Evolutionary conservation across 2,797 vertebrate genomes (phyloP).

Genomic region (Gallinago solitaria): DNA sequence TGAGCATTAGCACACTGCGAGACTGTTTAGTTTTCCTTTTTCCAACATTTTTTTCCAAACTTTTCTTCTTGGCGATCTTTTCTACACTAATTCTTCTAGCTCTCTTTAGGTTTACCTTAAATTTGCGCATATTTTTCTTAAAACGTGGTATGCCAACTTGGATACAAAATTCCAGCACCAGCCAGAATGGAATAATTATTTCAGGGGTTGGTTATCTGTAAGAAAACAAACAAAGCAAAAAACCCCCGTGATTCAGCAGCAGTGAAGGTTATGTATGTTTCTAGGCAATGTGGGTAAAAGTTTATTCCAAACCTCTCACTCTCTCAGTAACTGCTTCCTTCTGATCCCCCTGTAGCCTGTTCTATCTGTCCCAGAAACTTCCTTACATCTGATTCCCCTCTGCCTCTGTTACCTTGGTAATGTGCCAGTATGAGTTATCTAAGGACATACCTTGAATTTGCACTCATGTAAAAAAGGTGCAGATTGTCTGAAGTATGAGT

Average conservation of each 20-base stretch:
- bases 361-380: not conserved
- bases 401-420: not conserved
- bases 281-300: not conserved
- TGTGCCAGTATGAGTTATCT: not conserved
- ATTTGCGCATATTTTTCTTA: not conserved
- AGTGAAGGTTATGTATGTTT: conserved; percentile 2
- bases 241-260: not conserved
- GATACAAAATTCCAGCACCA: not conserved
- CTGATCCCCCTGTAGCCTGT: not conserved
- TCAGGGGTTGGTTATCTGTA: not conserved
- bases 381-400: not conserved
- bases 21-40: not conserved
- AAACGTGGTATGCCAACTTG: not conserved
- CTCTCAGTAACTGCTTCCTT: not conserved
- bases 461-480: not conserved
- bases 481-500: not conserved
- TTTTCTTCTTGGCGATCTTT: not conserved
- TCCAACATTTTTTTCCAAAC: not conserved
- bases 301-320: not conserved
- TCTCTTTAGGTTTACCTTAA: not conserved
- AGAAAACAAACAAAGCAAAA: not conserved
- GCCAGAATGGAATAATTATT: conserved; percentile 27
- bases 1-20: not conserved
- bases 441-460: not conserved
- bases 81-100: not conserved